Evolutionary conservation across 2,113 vertebrate genomes (phyloP).

Genomic region (Corynorhinus townsendii): DNA sequence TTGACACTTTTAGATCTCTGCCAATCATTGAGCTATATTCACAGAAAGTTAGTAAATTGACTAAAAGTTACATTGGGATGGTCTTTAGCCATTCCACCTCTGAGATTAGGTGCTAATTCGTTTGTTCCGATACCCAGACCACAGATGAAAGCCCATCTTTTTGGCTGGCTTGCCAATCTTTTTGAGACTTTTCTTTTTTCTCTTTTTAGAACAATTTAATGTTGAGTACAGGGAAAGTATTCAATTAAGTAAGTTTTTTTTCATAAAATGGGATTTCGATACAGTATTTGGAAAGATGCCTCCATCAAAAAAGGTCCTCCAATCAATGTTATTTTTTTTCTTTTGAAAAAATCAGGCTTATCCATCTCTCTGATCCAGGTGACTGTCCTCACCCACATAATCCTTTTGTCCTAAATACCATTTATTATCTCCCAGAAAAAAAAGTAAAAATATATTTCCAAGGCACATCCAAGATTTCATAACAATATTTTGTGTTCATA

Average conservation of each 20-base stretch:
- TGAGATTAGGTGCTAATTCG: background rate
- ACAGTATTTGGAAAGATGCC: background rate
- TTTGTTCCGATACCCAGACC: background rate
- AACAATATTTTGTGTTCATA: constrained; percentile 73
- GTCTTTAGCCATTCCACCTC: constrained; percentile 9
- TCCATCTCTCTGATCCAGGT: background rate
- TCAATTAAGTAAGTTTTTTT: background rate
- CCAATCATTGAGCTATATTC: background rate
- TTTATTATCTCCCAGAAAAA: background rate
- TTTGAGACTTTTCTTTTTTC: constrained; percentile 1
- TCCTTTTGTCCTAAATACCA: background rate
- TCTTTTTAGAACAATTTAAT: background rate
- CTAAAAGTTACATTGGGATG: background rate
- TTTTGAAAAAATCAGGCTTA: background rate
- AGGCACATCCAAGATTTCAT: constrained; percentile 50
- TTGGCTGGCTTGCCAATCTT: background rate
- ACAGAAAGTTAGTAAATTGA: constrained; percentile 15
- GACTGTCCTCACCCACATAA: background rate
- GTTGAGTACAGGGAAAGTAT: background rate
- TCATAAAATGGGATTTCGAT: constrained; percentile 1
- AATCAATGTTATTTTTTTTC: background rate
- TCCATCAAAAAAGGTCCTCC: background rate
- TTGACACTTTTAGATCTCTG: constrained; percentile 23
- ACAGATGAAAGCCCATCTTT: background rate
- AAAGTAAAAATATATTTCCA: constrained; percentile 29